These are phyloP conservation scores for Pipistrellus nathusii DNA, from an alignment of 2,797 vertebrate genomes.

Conservation along the genomic window DNA sequence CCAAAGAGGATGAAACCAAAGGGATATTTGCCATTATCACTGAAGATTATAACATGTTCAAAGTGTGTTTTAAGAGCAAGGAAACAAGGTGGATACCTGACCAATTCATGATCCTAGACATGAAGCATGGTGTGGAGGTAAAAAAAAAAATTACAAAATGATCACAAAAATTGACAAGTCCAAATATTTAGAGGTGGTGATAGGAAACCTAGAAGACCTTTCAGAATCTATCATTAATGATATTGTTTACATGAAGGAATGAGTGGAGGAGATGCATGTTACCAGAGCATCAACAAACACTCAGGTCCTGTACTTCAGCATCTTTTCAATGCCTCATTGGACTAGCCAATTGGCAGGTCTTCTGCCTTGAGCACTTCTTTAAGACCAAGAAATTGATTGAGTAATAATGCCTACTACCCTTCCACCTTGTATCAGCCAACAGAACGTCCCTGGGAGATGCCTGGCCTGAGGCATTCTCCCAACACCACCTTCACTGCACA, in stretches of 20 bases:
- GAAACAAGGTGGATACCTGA: conserved; percentile 82
- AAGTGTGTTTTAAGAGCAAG: conserved; percentile 98
- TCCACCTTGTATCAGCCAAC: not conserved
- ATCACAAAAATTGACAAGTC: not conserved
- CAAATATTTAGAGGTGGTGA: not conserved
- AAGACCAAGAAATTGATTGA: not conserved
- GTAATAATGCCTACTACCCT: not conserved
- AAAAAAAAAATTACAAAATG: not conserved
- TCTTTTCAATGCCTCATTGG: not conserved
- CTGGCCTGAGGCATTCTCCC: not conserved
- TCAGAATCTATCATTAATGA: not conserved
- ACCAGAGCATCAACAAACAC: not conserved
- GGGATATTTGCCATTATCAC: conserved; percentile 99
- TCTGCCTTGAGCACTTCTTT: not conserved
- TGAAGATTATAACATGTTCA: conserved; percentile 99
- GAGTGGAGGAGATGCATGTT: not conserved
- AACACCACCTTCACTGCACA: not conserved
- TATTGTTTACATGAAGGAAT: not conserved
- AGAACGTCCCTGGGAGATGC: not conserved
- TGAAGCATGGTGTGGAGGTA: not conserved
- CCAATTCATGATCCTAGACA: not conserved
- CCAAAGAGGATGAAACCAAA: conserved; percentile 97
- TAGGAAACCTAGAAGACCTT: not conserved
- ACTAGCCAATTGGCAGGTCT: not conserved
- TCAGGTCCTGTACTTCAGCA: not conserved